These are phyloP conservation scores for Stictonetta naevosa DNA, from an alignment of 2,113 vertebrate genomes.

Conservation along the genomic window DNA sequence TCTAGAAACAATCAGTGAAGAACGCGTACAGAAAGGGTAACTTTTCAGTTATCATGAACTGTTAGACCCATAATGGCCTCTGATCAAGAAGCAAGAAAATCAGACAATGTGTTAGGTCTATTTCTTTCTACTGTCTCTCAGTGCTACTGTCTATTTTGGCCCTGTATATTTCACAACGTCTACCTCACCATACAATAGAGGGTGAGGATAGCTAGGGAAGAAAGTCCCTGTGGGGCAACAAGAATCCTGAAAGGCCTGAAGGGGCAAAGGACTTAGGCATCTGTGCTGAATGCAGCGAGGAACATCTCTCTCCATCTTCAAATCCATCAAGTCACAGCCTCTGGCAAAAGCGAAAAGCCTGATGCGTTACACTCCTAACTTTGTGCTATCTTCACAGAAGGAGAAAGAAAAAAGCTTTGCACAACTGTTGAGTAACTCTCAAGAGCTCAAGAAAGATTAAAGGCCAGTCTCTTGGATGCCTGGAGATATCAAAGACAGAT, in stretches of 20 bases:
- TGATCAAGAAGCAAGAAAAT: not conserved
- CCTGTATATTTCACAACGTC: not conserved
- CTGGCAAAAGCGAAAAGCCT: not conserved
- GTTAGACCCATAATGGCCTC: not conserved
- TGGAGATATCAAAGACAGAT: not conserved
- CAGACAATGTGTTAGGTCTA: not conserved
- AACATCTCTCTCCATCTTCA: not conserved
- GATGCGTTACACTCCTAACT: not conserved
- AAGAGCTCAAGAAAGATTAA: not conserved
- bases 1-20: not conserved
- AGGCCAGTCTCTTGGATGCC: not conserved
- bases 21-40: not conserved
- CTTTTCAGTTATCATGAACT: not conserved
- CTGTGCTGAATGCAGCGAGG: not conserved
- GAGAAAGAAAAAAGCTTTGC: not conserved
- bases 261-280: not conserved
- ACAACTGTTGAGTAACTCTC: not conserved
- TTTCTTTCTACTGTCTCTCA: not conserved
- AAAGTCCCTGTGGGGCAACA: not conserved
- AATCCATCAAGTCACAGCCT: not conserved
- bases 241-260: not conserved
- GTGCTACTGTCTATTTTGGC: not conserved
- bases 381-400: not conserved
- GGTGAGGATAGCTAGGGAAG: not conserved
- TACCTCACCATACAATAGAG: not conserved